Evolutionary conservation across 2,888 invertebrate species (phyloP).

Genomic region (Amiota minor): DNA sequence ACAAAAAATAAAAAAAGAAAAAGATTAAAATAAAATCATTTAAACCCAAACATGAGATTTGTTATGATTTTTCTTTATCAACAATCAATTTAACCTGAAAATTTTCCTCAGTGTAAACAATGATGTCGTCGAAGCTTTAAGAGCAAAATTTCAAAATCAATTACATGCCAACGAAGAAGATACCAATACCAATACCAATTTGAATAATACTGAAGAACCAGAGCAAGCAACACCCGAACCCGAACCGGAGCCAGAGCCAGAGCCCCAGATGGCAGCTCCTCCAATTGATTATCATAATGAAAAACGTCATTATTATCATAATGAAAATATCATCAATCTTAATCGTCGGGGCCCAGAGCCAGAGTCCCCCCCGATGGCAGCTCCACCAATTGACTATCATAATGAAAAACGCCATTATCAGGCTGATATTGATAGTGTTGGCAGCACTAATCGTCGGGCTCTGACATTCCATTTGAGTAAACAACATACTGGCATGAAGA

Average conservation of each 20-base stretch:
- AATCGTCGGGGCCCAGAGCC: constrained; percentile 53
- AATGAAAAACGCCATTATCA: background rate
- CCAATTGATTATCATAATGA: too few relatives aligned
- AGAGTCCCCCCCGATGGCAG: constrained; percentile 46
- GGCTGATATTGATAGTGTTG: constrained; percentile 47
- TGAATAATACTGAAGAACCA: too few relatives aligned
- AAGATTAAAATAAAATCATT: too few relatives aligned
- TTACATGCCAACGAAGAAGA: constrained; percentile 39
- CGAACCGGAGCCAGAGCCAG: constrained; percentile 45
- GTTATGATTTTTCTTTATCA: too few relatives aligned
- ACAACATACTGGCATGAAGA: constrained; percentile 73
- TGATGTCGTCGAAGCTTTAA: constrained; percentile 44
- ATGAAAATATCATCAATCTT: constrained; percentile 54
- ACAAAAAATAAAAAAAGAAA: background rate
- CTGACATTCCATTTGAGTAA: constrained; percentile 69
- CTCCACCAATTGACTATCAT: background rate
- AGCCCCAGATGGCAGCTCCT: constrained; percentile 43
- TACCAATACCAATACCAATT: background rate
- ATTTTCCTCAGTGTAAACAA: constrained; percentile 44
- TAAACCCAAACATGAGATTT: too few relatives aligned
- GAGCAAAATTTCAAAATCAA: constrained; percentile 50
- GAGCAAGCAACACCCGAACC: constrained; percentile 4
- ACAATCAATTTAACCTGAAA: background rate
- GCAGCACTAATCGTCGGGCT: constrained; percentile 56
- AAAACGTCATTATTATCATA: background rate